Percentiles rank a stretch among this genome's conserved stretches.
Evolutionary conservation across 1,140 invertebrate genomes (phyloP).

Genomic region (Bombyx mori): ASM3026992v2 NC_085123.1:10777001-10777500

Average conservation of each 20-base stretch:
- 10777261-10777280: conserved; percentile 5
- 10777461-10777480: conserved; percentile 40
- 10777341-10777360: conserved; percentile 36
- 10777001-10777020: conserved; percentile 22
- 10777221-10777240: neutral
- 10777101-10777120: conserved; percentile 50
- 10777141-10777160: conserved; percentile 49
- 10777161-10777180: conserved; percentile 33
- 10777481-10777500: conserved; percentile 27
- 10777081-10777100: conserved; percentile 48
- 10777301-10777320: conserved; percentile 58
- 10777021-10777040: conserved; percentile 39
- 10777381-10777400: conserved; percentile 62
- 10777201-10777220: conserved; percentile 16
- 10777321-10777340: conserved; percentile 52
- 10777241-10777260: conserved; percentile 4
- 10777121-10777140: conserved; percentile 61
- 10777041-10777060: conserved; percentile 59
- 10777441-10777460: conserved; percentile 61
- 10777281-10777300: conserved; percentile 40
- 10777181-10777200: conserved; percentile 51
- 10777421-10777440: conserved; percentile 66
- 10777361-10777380: conserved; percentile 54
- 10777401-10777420: conserved; percentile 62
- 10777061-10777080: conserved; percentile 55